Percentiles rank a stretch among this genome's conserved stretches.
These are phyloP conservation scores for Kuschelorhynchus macadamiae DNA, from an alignment of 2,888 invertebrate species.

Conservation along the genomic window DNA sequence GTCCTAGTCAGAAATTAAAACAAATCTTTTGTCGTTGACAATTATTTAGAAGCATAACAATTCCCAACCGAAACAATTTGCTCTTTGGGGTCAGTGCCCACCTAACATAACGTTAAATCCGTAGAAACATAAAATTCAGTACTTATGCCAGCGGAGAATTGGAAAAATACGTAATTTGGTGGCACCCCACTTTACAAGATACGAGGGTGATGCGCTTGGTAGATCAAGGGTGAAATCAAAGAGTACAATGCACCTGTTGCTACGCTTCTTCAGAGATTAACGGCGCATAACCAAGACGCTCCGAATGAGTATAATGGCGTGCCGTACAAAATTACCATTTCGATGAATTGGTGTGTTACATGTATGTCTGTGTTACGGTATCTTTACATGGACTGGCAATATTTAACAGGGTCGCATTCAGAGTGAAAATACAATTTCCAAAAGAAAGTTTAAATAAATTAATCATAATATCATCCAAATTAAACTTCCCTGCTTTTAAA, in stretches of 20 bases:
- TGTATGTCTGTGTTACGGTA: slow-evolving; percentile 26
- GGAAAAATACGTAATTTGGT: neutral
- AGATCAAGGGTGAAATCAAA: slow-evolving; percentile 36
- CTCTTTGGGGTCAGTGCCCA: neutral
- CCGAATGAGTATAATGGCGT: slow-evolving; percentile 35
- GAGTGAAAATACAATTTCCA: too few species aligned
- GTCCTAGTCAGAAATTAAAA: too few species aligned
- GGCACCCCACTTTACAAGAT: neutral
- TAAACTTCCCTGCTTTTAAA: too few species aligned
- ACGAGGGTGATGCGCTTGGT: slow-evolving; percentile 33
- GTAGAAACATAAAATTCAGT: neutral
- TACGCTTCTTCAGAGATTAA: slow-evolving; percentile 33
- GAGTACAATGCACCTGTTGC: slow-evolving; percentile 42
- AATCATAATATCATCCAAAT: too few species aligned
- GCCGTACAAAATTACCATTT: slow-evolving; percentile 27
- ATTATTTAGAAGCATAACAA: too few species aligned
- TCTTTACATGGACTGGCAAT: slow-evolving; percentile 21
- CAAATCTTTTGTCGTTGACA: too few species aligned
- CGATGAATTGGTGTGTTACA: slow-evolving; percentile 23
- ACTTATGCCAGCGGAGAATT: neutral
- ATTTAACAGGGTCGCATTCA: slow-evolving; percentile 8
- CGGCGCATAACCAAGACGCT: slow-evolving; percentile 42
- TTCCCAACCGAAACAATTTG: too few species aligned
- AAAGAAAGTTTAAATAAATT: too few species aligned
- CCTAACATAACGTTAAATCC: neutral